Evolutionary conservation across 1,140 invertebrate genomes (phyloP).

Genomic region (Bombyx mori): ASM3026992v2 NC_085129.1:21026001-21026500

Average conservation of each 20-base stretch:
- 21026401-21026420: background rate
- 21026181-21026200: conserved; percentile 44
- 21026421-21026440: background rate
- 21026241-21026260: too few relatives aligned
- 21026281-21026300: too few relatives aligned
- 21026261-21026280: too few relatives aligned
- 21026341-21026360: too few relatives aligned
- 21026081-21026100: background rate
- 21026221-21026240: too few relatives aligned
- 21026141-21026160: conserved; percentile 40
- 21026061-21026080: background rate
- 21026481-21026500: background rate
- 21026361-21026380: background rate
- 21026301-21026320: too few relatives aligned
- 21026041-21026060: background rate
- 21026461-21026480: background rate
- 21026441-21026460: background rate
- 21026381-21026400: background rate
- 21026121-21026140: conserved; percentile 23
- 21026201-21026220: background rate
- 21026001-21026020: background rate
- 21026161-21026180: conserved; percentile 31
- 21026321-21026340: too few relatives aligned
- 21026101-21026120: conserved; percentile 1
- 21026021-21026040: background rate